Evolutionary conservation across 92 coral and sea anemone genomes (phyloP).

Genomic region (Pocillopora meandrina): DNA sequence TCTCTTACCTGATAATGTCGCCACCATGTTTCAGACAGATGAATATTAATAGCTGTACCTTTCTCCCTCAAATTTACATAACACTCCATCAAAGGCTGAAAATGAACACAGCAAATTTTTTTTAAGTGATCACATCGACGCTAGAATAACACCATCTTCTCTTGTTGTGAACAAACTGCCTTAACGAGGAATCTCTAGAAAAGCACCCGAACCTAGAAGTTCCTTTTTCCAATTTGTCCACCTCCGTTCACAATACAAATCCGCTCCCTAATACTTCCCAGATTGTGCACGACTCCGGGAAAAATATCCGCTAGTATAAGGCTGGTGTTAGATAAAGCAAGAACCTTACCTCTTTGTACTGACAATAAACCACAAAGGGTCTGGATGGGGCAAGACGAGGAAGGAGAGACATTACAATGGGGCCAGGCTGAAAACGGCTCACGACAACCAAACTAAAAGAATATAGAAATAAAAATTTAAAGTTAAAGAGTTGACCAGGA

Average conservation of each 20-base stretch:
- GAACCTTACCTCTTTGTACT: conserved; percentile 79
- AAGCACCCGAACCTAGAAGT: too few species aligned
- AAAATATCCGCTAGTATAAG: too few species aligned
- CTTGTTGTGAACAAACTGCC: too few species aligned
- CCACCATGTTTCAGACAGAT: conserved; percentile 95
- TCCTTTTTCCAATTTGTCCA: too few species aligned
- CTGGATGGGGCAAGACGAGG: conserved; percentile 93
- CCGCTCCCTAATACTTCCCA: too few species aligned
- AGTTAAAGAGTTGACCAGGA: not conserved
- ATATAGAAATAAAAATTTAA: not conserved
- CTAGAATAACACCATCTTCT: too few species aligned
- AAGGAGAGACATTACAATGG: conserved; percentile 69
- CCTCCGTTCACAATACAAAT: too few species aligned
- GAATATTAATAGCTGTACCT: conserved; percentile 77
- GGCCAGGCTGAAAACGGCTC: conserved; percentile 82
- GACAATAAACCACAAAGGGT: conserved; percentile 91
- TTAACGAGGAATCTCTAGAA: too few species aligned
- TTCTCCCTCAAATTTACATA: conserved; percentile 66
- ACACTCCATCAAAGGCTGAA: conserved; percentile 86
- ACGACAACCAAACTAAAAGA: conserved; percentile 77
- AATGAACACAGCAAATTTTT: not conserved
- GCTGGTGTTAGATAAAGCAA: not conserved
- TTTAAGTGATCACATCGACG: not conserved
- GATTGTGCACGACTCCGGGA: too few species aligned
- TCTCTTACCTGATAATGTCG: conserved; percentile 86